phyloP scores from a whole-genome alignment of 92 coral and sea anemone genomes.

The Palythoa heliodiscus region DNA sequence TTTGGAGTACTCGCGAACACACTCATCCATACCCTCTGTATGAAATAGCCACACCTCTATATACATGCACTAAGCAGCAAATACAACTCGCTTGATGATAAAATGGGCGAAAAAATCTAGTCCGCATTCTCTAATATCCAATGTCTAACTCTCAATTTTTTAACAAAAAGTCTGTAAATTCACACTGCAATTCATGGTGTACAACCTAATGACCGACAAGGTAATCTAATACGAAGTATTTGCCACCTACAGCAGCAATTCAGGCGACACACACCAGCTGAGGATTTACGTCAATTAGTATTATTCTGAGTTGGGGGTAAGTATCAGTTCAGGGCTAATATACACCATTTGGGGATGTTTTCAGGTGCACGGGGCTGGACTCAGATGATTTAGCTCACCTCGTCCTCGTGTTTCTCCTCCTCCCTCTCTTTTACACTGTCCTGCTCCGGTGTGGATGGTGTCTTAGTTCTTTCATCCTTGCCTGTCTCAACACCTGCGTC shows the following conservation, averaged over 20 bases:
- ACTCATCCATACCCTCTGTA: too few species aligned
- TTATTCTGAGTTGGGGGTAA: neutral
- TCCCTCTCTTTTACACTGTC: conserved; percentile 26
- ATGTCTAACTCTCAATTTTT: too few species aligned
- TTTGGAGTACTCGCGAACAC: too few species aligned
- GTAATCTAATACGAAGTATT: neutral
- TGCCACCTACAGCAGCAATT: neutral
- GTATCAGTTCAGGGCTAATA: neutral
- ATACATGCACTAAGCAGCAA: too few species aligned
- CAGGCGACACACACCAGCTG: neutral
- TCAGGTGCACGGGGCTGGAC: neutral
- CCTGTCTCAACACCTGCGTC: neutral
- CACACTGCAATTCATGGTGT: neutral
- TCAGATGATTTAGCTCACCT: conserved; percentile 47
- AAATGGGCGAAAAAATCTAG: too few species aligned
- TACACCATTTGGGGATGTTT: neutral
- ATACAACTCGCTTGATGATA: too few species aligned
- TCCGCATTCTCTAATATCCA: too few species aligned
- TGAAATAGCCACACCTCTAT: too few species aligned
- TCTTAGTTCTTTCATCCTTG: neutral
- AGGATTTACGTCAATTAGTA: neutral
- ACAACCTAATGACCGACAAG: neutral
- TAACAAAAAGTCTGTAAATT: too few species aligned
- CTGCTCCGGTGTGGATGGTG: neutral
- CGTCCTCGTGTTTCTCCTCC: conserved; percentile 37